Evolutionary conservation across 2,888 invertebrate genomes (phyloP).

Genomic region (Keiferia lycopersicella): DNA sequence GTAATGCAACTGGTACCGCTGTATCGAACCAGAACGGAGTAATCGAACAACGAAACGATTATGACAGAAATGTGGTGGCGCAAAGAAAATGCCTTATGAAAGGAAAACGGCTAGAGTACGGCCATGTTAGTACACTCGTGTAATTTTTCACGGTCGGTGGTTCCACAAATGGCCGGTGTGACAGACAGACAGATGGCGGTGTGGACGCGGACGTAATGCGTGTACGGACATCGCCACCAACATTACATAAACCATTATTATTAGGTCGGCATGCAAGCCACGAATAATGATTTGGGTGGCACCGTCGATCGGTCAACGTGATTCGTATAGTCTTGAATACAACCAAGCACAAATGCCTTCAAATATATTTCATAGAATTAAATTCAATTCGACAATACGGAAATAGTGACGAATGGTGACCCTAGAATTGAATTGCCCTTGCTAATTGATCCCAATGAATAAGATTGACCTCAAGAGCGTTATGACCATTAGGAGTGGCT

Average conservation of each 20-base stretch:
- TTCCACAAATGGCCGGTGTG: slow-evolving; percentile 43
- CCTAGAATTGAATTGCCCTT: slow-evolving; percentile 42
- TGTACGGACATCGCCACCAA: slow-evolving; percentile 35
- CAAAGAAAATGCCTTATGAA: background rate
- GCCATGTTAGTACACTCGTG: slow-evolving; percentile 34
- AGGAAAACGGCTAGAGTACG: slow-evolving; percentile 6
- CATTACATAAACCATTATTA: slow-evolving; percentile 35
- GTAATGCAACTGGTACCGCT: slow-evolving; percentile 31
- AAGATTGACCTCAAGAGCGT: slow-evolving; percentile 62
- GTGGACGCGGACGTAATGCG: slow-evolving; percentile 34
- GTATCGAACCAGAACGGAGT: slow-evolving; percentile 24
- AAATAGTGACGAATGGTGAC: slow-evolving; percentile 34
- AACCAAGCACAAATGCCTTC: background rate
- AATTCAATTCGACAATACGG: background rate
- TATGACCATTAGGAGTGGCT: slow-evolving; percentile 57
- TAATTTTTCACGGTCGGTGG: slow-evolving; percentile 54
- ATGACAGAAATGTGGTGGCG: background rate
- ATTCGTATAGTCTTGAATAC: background rate
- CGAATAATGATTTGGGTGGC: slow-evolving; percentile 39
- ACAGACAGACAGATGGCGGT: slow-evolving; percentile 43
- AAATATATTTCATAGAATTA: background rate
- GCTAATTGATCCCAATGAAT: slow-evolving; percentile 71
- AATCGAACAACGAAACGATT: slow-evolving; percentile 22
- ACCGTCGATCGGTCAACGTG: slow-evolving; percentile 25
- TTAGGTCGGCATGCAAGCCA: slow-evolving; percentile 42